Evolutionary conservation across 2,113 vertebrate genomes (phyloP).

Genomic region (Cathartes aura): DNA sequence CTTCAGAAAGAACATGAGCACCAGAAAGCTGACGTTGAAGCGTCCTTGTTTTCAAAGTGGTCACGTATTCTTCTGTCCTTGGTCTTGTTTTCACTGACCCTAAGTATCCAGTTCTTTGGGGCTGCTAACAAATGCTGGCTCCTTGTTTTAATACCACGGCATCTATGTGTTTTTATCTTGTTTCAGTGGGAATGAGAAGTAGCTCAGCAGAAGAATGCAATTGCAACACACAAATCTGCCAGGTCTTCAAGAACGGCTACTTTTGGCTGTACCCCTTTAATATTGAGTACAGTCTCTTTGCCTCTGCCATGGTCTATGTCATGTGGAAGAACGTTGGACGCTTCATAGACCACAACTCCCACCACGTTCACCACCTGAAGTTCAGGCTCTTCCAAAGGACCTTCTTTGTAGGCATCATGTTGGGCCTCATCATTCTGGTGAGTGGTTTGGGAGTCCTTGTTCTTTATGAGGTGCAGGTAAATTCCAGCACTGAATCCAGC

Average conservation of each 20-base stretch:
- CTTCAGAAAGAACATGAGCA: not conserved
- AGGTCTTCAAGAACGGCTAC: constrained; percentile 85
- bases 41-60: not conserved
- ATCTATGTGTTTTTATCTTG: not conserved
- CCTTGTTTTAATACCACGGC: not conserved
- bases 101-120: not conserved
- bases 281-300: constrained; percentile 95
- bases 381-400: constrained; percentile 77
- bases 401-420: constrained; percentile 78
- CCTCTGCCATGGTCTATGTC: constrained; percentile 90
- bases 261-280: constrained; percentile 94
- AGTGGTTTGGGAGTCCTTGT: constrained; percentile 88
- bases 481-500: not conserved
- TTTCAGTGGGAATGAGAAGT: constrained; percentile 52
- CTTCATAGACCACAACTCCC: constrained; percentile 73
- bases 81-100: not conserved
- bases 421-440: constrained; percentile 81
- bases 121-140: not conserved
- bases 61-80: not conserved
- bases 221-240: constrained; percentile 82
- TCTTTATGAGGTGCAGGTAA: constrained; percentile 86
- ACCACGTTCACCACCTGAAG: constrained; percentile 60
- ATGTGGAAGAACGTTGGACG: constrained; percentile 96
- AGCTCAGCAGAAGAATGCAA: constrained; percentile 63
- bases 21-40: not conserved